phyloP scores from a whole-genome alignment of 2,888 invertebrate genomes.

The Sphinx pinastri region DNA sequence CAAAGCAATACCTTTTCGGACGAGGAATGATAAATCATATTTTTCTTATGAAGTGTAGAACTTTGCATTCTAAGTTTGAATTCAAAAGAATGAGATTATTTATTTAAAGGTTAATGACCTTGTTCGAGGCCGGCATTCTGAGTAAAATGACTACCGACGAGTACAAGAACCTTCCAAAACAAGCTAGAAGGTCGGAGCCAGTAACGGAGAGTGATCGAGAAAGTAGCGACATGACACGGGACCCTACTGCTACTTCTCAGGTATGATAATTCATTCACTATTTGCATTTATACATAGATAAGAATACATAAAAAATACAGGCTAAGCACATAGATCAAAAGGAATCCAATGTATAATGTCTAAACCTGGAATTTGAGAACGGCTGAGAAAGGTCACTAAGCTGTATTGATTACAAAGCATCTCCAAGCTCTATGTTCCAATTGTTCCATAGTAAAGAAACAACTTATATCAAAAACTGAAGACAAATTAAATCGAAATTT shows the following conservation, averaged over 20 bases:
- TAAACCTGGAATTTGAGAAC: no score
- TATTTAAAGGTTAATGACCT: slow-evolving; percentile 84
- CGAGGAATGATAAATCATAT: not conserved
- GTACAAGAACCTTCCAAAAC: slow-evolving; percentile 87
- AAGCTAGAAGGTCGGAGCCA: slow-evolving; percentile 72
- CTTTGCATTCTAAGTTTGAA: not conserved
- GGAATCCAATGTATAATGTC: no score
- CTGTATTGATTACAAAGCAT: no score
- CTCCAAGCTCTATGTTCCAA: no score
- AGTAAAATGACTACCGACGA: slow-evolving; percentile 91
- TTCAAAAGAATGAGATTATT: slow-evolving; percentile 15
- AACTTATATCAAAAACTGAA: no score
- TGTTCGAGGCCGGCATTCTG: slow-evolving; percentile 90
- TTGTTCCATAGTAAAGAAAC: no score
- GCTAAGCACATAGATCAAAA: no score
- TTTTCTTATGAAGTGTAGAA: not conserved
- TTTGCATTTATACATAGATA: no score
- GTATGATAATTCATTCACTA: slow-evolving; percentile 39
- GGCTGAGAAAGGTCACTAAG: no score
- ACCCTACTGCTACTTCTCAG: slow-evolving; percentile 55
- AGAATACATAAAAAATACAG: no score
- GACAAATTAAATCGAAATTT: no score
- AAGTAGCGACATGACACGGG: slow-evolving; percentile 64
- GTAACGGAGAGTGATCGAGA: slow-evolving; percentile 75
- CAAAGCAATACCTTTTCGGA: not conserved